Conservation (phyloP, 2,797 vertebrate genomes). For the Dallia pectoralis region DNA sequence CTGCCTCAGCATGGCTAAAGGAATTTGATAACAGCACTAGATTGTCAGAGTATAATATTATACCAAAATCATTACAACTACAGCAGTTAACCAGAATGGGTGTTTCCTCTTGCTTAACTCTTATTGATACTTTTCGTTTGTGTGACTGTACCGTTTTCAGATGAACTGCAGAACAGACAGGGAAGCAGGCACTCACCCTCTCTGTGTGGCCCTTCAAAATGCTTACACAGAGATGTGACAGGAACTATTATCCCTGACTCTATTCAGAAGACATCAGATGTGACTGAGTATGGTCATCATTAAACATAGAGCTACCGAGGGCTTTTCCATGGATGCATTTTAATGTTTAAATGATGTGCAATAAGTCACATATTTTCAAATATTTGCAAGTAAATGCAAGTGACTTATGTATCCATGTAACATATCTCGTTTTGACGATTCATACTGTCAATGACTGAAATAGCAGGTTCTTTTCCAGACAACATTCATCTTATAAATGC, state of each 20-base stretch:
- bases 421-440: neutral
- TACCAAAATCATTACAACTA: neutral
- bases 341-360: slow-evolving; percentile 45
- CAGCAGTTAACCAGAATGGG: neutral
- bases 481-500: no score
- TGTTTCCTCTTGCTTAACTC: neutral
- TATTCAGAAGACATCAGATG: slow-evolving; percentile 61
- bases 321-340: slow-evolving; percentile 60
- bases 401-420: neutral
- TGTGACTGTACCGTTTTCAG: neutral
- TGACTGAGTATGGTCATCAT: slow-evolving; percentile 67
- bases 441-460: neutral
- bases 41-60: neutral
- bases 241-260: slow-evolving; percentile 44
- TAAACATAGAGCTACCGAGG: slow-evolving; percentile 52
- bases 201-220: slow-evolving; percentile 27
- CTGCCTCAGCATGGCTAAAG: neutral
- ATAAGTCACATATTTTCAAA: slow-evolving; percentile 17
- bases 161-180: neutral
- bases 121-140: neutral
- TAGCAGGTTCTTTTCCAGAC: no score
- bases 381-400: neutral
- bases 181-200: neutral
- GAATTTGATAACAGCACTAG: neutral
- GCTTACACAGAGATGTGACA: slow-evolving; percentile 36